Evolutionary conservation across 92 coral and sea anemone genomes (phyloP).

Genomic region (Porites rus): DNA sequence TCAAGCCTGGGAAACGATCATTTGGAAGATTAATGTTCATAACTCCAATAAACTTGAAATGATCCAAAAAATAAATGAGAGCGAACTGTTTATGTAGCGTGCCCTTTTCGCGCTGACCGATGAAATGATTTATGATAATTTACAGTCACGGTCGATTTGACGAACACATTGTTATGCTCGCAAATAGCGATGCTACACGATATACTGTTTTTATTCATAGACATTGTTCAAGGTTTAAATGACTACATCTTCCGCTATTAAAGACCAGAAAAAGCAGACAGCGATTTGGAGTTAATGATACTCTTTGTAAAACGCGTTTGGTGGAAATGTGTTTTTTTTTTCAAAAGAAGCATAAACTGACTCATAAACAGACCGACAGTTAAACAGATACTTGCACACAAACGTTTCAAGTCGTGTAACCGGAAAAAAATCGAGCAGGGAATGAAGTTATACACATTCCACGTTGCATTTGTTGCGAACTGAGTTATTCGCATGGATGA

Average conservation of each 20-base stretch:
- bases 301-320: not conserved
- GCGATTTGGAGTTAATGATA: not conserved
- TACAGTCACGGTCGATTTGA: not conserved
- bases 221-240: too few species aligned
- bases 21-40: too few species aligned
- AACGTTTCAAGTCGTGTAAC: not conserved
- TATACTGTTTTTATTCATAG: not conserved
- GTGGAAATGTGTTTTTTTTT: too few species aligned
- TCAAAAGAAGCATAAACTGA: too few species aligned
- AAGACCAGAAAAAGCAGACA: not conserved
- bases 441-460: not conserved
- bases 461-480: not conserved
- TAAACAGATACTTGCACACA: too few species aligned
- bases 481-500: conserved; percentile 17
- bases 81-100: not conserved
- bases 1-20: too few species aligned
- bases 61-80: not conserved
- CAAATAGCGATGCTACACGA: not conserved
- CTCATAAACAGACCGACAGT: too few species aligned
- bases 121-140: not conserved
- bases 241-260: too few species aligned
- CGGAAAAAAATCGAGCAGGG: not conserved
- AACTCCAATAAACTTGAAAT: too few species aligned
- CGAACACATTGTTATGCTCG: not conserved
- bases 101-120: not conserved